Conservation (phyloP, 2,113 vertebrate genomes). For the Chitala chitala region DNA sequence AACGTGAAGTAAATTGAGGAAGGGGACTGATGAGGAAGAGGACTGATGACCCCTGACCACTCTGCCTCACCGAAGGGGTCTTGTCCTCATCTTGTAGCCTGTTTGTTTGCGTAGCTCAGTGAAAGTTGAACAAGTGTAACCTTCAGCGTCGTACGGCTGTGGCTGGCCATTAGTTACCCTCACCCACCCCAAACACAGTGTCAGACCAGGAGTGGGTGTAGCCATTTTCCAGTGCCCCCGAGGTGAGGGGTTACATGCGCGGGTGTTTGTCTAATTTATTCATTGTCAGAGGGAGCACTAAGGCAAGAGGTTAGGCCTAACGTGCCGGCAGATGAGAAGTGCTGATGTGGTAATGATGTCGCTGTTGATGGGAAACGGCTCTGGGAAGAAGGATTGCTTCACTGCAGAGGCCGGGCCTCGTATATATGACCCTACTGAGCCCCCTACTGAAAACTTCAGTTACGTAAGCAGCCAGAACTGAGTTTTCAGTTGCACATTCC, state of each 20-base stretch:
- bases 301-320: slow-evolving; percentile 55
- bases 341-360: slow-evolving; percentile 44
- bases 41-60: not conserved
- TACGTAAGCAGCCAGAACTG: not conserved
- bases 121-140: slow-evolving; percentile 17
- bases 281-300: slow-evolving; percentile 56
- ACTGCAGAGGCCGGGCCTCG: not conserved
- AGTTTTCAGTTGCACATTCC: not conserved
- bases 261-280: slow-evolving; percentile 63
- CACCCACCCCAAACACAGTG: slow-evolving; percentile 40
- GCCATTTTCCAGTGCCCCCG: slow-evolving; percentile 53
- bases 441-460: not conserved
- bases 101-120: slow-evolving; percentile 11
- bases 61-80: too few relatives aligned
- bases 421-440: not conserved
- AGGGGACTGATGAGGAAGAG: too few relatives aligned
- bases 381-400: slow-evolving; percentile 34
- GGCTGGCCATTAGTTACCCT: slow-evolving; percentile 51
- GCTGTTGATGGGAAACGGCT: slow-evolving; percentile 46
- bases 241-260: slow-evolving; percentile 64
- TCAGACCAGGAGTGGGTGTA: slow-evolving; percentile 47
- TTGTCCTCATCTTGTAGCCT: not conserved
- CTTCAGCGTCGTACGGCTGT: slow-evolving; percentile 41
- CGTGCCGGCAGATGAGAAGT: slow-evolving; percentile 50
- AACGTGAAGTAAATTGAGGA: too few relatives aligned